Evolutionary conservation across 2,113 vertebrate species (phyloP), one percentile per base, ranked within the genome.

Genomic region (Halichoerus grypus): DNA sequence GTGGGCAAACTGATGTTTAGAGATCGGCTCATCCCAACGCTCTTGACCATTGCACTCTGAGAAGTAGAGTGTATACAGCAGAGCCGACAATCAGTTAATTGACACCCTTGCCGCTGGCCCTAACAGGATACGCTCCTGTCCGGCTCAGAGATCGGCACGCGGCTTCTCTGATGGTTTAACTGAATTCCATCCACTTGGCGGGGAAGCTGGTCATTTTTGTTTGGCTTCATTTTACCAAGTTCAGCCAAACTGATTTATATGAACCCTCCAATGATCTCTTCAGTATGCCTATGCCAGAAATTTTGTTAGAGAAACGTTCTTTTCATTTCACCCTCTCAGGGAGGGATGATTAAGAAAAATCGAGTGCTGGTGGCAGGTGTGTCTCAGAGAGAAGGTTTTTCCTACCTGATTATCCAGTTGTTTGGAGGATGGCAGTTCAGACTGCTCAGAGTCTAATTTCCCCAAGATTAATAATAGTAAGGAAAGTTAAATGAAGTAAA

Each of bases 191-290:
- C 96, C 86, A 88, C 88, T 85, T 72, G 65, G 65, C 71, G 51
- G 22, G 22, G 3, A 28, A 22, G 28, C 31, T 33, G 42, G 28
- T 94, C 94, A 96, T 95, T 97, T 97, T 90, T 96, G 84, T 98
- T 97, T 97, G 87, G 65, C 91, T 96, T 95, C 71, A 57, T 96
- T 95, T 96, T 88, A 81, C 94, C 72, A 85, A 92, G 84, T 97
- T 97, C 46, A 91, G 95, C 42, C 72, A 74, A 74, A 96, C 77
- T 94, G 95, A 95, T 97, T 97, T 83, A 91, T 91, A 85, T 86
- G 90, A 95, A 87, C 61, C 67, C 94, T 92, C 94, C 92, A 94
- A 91, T 97, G 95, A 97, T 96, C 89, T 96, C 97, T 97, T 95
- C 39, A 88, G 92, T 72, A 63, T 31, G 84, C 49, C 76, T 93